Evolutionary conservation across 2,888 invertebrate genomes (phyloP).

Genomic region (Eupelmus urozonus): DNA sequence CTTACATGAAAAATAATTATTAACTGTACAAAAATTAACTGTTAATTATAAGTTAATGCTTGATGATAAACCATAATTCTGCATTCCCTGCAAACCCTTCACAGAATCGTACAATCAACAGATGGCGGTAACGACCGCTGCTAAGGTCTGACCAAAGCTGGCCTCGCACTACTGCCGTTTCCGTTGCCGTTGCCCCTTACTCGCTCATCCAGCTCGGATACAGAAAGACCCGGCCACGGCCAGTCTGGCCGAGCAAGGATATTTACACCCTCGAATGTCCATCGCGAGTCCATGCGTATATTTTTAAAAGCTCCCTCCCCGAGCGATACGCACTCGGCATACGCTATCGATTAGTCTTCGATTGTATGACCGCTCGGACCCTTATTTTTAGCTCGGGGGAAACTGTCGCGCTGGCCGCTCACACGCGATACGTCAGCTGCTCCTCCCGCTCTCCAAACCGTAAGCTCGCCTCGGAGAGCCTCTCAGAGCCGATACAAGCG

Average conservation of each 20-base stretch:
- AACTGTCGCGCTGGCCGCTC: conserved; percentile 65
- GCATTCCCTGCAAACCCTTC: background rate
- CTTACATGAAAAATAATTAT: background rate
- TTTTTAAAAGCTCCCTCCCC: background rate
- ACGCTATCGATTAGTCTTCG: conserved; percentile 71
- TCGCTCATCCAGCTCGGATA: no score
- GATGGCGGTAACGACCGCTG: conserved; percentile 60
- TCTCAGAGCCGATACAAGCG: no score
- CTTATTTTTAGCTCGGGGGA: conserved; percentile 70
- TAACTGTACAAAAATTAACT: background rate
- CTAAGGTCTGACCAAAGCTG: conserved; percentile 55
- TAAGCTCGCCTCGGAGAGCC: no score
- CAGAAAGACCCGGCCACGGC: no score
- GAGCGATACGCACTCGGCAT: conserved; percentile 50
- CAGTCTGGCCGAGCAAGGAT: no score
- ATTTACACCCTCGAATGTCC: no score
- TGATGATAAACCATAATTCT: background rate
- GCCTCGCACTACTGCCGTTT: conserved; percentile 59
- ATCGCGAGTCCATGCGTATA: background rate
- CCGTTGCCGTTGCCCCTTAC: background rate
- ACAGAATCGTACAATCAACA: conserved; percentile 1
- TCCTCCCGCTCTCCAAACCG: background rate
- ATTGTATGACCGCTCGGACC: conserved; percentile 66
- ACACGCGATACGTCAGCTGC: background rate
- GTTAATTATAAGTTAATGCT: no score